Base-by-base conservation (phyloP, 2,888 invertebrate species). In the Tricholauxania praeusta region DNA sequence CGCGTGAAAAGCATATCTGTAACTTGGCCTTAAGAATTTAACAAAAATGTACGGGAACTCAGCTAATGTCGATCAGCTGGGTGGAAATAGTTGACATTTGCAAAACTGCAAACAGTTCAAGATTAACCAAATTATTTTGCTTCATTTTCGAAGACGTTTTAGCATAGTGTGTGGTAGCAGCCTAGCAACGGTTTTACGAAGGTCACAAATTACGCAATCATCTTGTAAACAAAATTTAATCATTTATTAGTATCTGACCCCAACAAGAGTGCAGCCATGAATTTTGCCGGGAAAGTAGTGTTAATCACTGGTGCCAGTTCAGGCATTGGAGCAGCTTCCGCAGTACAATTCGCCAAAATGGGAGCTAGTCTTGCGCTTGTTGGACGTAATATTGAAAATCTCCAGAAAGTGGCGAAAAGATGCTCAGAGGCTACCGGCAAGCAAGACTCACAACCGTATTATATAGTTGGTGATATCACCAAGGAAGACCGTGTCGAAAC, bases 251-350 rank as follows among this genome's bases (percentile, higher is more conserved):
- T 19, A 62, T 49, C 69, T 48, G 19, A 10, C 19, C 10, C 48
- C 17, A 17, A n/a, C n/a, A 32, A 52, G 8, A 70, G 49, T 53
- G 66, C 49, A 62, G 62, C 59, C 12, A 85, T 85, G 84, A 81
- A 78, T 28, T 84, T 84, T 72, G 75, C 78, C 22, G 81, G 78
- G 39, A 85, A 84, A 74, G 90, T 91, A 2, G 88, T 91, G 10
- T 86, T 92, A 14, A 88, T 92, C 19, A 92, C 91, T 5, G 93
- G 94, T n/a, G 92, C 92, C 0, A 92, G 92, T 82, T 93, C 93
- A 3, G 94, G 94, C 1, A 94, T 94, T 77, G 94, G 94, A 49
- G 91, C 92, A 28, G 91, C 90, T 63, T 91, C 93, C 10, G 93
- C 94, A 0, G 73, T 91, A 1, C 89, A 92, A 77, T 91, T 94